Evolutionary conservation across 2,113 vertebrate species (phyloP), one percentile per base, ranked within the genome.

Genomic region (Labeo catla): DNA sequence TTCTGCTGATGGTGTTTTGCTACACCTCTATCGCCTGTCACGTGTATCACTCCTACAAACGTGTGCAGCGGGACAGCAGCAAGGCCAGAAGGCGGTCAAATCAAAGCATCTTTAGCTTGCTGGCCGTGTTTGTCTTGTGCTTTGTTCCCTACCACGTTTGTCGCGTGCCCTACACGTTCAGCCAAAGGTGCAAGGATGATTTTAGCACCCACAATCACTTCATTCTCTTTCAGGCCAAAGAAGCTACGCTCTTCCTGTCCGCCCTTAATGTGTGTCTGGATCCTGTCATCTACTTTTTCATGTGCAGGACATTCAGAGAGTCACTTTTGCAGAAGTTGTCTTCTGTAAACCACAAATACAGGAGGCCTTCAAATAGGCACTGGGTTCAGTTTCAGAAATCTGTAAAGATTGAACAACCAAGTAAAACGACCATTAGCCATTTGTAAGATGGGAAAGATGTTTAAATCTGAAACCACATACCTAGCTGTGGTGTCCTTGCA

Each of bases 61-160:
- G 95, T 0, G 95, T 96, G 76, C 89, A 87, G 21, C 93, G 70
- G 28, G 93, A 86, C 49, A 94, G 93, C 13, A 90, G 87, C 0
- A 11, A 28, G 0, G 90, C 94, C 72, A 94, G 93, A 68, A 95
- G 92, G 13, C 96, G 95, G 90, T 97, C 93, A 8, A 96, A 94
- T 65, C 95, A 96, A 23, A 98, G 98, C 36, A 98, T 99, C 87
- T 96, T 97, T 91, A 97, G 94, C 88, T 94, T 99, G 59, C 93
- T 99, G 94, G 81, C 93, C 0, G 98, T 99, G 0, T 99, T 99
- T 87, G 88, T 95, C 1, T 0, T 97, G 21, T 99, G 98, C 84
- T 99, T 99, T 4, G 97, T 97, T 2, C 98, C 98, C 0, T 99
- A 99, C 73, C 98, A 99, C 80, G 9, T 95, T n/a, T 95, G 95